A percentile compares a stretch with the other conserved stretches of the same genome.
phyloP scores from a whole-genome alignment of 2,113 vertebrate genomes.

The Gambusia holbrooki region DNA sequence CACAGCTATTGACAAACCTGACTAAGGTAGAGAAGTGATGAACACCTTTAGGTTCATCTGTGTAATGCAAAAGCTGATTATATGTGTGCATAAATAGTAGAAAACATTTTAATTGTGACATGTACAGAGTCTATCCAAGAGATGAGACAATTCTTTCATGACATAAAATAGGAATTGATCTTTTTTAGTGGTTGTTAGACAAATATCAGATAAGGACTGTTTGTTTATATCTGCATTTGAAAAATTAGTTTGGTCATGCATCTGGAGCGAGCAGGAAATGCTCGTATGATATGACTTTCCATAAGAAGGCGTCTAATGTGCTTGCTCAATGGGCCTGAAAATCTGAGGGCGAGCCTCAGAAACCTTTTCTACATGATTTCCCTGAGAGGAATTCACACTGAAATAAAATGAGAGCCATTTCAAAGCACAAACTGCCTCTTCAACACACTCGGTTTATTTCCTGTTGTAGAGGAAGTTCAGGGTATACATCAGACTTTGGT shows the following conservation, averaged over 20 bases:
- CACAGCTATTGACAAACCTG: neutral
- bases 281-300: neutral
- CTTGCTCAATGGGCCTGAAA: constrained; percentile 10
- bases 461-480: neutral
- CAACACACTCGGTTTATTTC: neutral
- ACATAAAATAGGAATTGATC: neutral
- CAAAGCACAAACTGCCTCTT: neutral
- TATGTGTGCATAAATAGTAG: too few species aligned
- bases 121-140: too few species aligned
- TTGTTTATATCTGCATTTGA: neutral
- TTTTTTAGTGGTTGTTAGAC: neutral
- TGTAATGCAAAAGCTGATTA: too few species aligned
- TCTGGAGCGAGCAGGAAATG: neutral
- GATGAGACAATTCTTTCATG: neutral
- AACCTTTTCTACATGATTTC: constrained; percentile 9
- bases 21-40: neutral
- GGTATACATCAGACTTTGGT: neutral
- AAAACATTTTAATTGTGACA: too few species aligned
- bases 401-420: neutral
- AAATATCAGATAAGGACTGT: neutral
- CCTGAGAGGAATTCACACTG: neutral
- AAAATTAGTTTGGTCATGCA: neutral
- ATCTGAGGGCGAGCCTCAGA: neutral
- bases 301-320: constrained; percentile 9
- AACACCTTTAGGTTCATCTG: too few species aligned